These are phyloP conservation scores for Martes flavigula DNA, from an alignment of 2,797 vertebrate genomes.

Conservation along the genomic window DNA sequence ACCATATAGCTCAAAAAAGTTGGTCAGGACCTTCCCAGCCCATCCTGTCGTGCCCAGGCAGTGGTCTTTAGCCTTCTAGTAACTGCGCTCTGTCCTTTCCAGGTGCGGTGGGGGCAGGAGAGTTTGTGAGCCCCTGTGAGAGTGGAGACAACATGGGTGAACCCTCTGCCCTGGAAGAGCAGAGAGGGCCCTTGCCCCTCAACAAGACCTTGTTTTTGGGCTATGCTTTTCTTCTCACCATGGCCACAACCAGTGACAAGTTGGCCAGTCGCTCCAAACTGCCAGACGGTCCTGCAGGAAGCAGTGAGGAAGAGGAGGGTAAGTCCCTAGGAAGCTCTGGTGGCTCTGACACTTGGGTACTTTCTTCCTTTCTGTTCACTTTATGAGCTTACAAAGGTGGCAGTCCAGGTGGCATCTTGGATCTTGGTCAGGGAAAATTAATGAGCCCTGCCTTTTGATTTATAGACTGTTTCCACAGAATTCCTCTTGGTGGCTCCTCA, in stretches of 20 bases:
- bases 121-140: constrained; percentile 87
- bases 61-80: background rate
- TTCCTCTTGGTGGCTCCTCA: constrained; percentile 4
- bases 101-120: constrained; percentile 80
- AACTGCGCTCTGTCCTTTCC: background rate
- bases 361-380: constrained; percentile 31
- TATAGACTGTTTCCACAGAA: background rate
- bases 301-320: constrained; percentile 92
- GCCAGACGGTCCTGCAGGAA: constrained; percentile 80
- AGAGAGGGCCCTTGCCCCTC: constrained; percentile 92
- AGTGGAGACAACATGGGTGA: constrained; percentile 85
- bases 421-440: background rate
- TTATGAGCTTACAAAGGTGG: background rate
- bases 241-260: constrained; percentile 91
- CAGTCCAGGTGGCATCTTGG: background rate
- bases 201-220: constrained; percentile 95
- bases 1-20: background rate
- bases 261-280: constrained; percentile 84
- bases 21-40: background rate
- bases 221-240: constrained; percentile 96
- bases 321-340: constrained; percentile 69
- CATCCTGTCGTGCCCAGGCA: background rate
- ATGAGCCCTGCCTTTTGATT: background rate
- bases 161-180: constrained; percentile 82
- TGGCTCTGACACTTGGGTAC: background rate